phyloP scores from a whole-genome alignment of 2,113 vertebrate species.

The Peucedramus taeniatus region DNA sequence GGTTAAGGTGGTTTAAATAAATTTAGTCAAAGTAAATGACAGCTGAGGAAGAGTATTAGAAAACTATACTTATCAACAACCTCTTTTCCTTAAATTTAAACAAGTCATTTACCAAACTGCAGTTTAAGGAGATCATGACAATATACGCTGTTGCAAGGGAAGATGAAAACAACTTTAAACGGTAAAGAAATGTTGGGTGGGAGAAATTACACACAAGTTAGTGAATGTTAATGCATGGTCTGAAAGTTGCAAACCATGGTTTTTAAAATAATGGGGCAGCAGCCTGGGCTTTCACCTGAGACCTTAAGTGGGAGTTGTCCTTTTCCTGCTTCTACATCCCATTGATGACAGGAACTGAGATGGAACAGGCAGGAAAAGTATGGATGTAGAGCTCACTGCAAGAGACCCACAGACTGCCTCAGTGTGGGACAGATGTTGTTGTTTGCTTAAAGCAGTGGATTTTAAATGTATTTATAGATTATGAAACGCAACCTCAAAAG shows the following conservation, averaged over 20 bases:
- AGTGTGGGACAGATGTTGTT: fast-evolving
- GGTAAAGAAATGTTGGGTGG: conserved; percentile 9
- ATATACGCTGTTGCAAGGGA: background rate
- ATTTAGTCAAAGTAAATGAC: conserved; percentile 77
- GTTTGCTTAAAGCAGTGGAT: background rate
- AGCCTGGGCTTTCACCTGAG: background rate
- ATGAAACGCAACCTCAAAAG: background rate
- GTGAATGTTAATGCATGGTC: conserved; percentile 42
- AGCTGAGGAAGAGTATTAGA: conserved; percentile 69
- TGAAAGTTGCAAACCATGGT: conserved; percentile 21
- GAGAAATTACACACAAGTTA: conserved; percentile 31
- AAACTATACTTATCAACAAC: conserved; percentile 68
- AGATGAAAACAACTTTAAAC: conserved; percentile 44
- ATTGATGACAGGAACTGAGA: background rate
- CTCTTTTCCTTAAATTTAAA: conserved; percentile 71
- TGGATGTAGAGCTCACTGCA: background rate
- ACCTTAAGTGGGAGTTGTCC: conserved; percentile 24
- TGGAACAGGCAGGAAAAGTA: background rate
- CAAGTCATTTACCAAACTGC: conserved; percentile 68
- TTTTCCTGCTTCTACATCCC: conserved; percentile 25
- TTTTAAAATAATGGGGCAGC: conserved; percentile 19
- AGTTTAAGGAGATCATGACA: conserved; percentile 51
- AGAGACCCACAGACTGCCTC: fast-evolving
- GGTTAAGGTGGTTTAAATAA: conserved; percentile 78
- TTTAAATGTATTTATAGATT: fast-evolving